Evolutionary conservation across 2,797 vertebrate species (phyloP).

Genomic region (Sebastes minor): DNA sequence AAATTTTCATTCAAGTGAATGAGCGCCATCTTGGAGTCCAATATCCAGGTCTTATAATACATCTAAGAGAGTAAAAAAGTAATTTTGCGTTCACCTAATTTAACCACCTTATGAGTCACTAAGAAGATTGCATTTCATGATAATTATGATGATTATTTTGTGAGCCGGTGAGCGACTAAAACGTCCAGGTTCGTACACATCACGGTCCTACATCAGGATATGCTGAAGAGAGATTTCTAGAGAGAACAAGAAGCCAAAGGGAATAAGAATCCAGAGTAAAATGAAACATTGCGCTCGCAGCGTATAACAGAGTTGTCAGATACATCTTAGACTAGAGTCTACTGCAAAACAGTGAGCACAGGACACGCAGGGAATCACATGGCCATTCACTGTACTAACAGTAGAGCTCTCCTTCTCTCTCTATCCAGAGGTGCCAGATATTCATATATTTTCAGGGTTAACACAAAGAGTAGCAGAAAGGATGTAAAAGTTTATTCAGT

Average conservation of each 20-base stretch:
- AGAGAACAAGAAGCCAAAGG: conserved; percentile 56
- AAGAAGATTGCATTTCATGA: not conserved
- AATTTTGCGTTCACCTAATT: not conserved
- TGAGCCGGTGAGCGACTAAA: not conserved
- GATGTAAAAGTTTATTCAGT: conserved; percentile 26
- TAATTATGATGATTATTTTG: not conserved
- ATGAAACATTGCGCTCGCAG: conserved; percentile 3
- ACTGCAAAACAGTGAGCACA: conserved; percentile 3
- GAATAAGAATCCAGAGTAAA: conserved; percentile 11
- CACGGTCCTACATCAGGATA: not conserved
- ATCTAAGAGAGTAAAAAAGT: not conserved
- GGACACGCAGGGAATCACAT: conserved; percentile 37
- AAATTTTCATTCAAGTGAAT: not conserved
- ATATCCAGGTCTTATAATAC: not conserved
- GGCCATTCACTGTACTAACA: conserved; percentile 49
- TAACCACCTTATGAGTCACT: not conserved
- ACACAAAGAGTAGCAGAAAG: conserved; percentile 12
- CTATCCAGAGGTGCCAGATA: conserved; percentile 38
- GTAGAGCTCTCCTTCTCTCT: conserved; percentile 29
- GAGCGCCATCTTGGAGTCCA: not conserved
- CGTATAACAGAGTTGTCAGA: conserved; percentile 14
- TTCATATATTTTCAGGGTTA: conserved; percentile 39
- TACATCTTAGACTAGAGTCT: conserved; percentile 11
- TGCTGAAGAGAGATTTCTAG: conserved; percentile 3
- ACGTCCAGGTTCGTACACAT: not conserved